A percentile compares a stretch with the other conserved stretches of the same genome.
These are phyloP conservation scores for Cercocebus atys DNA, from an alignment of 2,113 vertebrate genomes.

Conservation along the genomic window DNA sequence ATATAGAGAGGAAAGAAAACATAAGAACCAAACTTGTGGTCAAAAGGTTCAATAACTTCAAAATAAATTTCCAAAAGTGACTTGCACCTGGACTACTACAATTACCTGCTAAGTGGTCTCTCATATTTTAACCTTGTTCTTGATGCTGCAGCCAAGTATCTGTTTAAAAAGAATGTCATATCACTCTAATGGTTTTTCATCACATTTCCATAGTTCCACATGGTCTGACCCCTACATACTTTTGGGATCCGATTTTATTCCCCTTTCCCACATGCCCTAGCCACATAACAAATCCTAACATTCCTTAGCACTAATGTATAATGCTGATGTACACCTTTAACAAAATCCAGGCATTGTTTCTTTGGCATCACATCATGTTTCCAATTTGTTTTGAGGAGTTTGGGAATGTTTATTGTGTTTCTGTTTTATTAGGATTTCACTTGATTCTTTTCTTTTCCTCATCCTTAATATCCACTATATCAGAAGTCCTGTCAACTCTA, in stretches of 20 bases:
- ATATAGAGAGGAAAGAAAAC: neutral
- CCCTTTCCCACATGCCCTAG: neutral
- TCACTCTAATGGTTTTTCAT: neutral
- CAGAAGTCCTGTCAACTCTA: neutral
- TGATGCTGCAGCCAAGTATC: neutral
- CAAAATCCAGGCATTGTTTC: neutral
- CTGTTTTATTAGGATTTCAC: neutral
- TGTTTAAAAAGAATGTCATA: neutral
- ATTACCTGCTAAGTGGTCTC: neutral
- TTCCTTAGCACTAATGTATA: slow-evolving; percentile 15
- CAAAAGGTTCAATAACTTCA: slow-evolving; percentile 27
- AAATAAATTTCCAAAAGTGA: slow-evolving; percentile 27
- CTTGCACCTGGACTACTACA: neutral
- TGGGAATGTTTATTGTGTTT: neutral
- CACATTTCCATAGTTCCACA: neutral
- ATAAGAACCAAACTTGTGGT: neutral
- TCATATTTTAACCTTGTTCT: neutral
- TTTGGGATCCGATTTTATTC: slow-evolving; percentile 3
- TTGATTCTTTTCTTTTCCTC: slow-evolving; percentile 1
- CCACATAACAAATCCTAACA: neutral
- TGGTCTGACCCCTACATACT: neutral
- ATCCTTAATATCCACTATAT: neutral
- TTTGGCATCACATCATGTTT: neutral
- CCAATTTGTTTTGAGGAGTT: neutral
- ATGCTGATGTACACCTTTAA: neutral